Conservation (phyloP, 2,888 invertebrate genomes). For the Nudaria mundana region DNA sequence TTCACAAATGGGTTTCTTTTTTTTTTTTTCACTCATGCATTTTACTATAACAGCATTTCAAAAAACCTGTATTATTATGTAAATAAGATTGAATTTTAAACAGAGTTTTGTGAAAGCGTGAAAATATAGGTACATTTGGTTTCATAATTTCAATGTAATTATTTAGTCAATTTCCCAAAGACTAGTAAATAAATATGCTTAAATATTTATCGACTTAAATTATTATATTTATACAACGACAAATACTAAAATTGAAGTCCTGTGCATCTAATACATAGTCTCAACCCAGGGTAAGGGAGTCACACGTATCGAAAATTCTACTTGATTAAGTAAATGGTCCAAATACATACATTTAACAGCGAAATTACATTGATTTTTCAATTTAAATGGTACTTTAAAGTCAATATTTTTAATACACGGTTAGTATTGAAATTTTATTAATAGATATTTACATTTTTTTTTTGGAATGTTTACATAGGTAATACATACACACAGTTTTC, state of each 20-base stretch:
- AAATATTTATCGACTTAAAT: constrained; percentile 43
- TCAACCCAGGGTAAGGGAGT: constrained; percentile 56
- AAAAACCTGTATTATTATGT: too few species aligned
- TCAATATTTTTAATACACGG: constrained; percentile 13
- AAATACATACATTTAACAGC: constrained; percentile 31
- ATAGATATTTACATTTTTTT: constrained; percentile 26
- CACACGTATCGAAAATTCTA: constrained; percentile 28
- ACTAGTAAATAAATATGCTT: constrained; percentile 54
- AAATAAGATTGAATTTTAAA: too few species aligned
- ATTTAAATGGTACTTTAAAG: too few species aligned
- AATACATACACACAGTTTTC: constrained; percentile 9
- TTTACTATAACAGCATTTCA: too few species aligned
- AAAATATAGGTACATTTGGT: too few species aligned
- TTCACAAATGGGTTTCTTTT: too few species aligned
- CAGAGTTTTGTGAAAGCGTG: too few species aligned
- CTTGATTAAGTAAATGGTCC: constrained; percentile 41
- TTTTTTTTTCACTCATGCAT: too few species aligned
- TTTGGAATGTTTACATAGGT: constrained; percentile 29
- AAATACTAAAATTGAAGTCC: constrained; percentile 52
- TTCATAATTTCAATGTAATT: too few species aligned
- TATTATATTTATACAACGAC: constrained; percentile 50
- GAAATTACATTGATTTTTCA: constrained; percentile 15
- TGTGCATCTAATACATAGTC: constrained; percentile 58
- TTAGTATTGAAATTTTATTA: constrained; percentile 20
- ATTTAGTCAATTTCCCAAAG: constrained; percentile 41